These are phyloP conservation scores for Xylophagus ater DNA, from an alignment of 2,888 invertebrate genomes.

Conservation along the genomic window DNA sequence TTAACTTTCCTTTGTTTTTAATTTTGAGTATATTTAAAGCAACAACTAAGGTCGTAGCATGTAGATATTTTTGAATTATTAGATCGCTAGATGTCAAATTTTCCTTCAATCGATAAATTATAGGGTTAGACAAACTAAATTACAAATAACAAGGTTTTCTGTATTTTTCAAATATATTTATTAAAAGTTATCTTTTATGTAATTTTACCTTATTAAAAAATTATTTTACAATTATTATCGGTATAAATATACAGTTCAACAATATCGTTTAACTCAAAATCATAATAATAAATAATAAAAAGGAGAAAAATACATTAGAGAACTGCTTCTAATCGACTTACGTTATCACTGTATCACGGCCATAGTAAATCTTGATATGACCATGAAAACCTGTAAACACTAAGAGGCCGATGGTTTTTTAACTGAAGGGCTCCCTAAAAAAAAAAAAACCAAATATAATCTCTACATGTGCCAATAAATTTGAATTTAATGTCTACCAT, in stretches of 20 bases:
- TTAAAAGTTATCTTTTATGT: conserved; percentile 9
- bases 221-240: conserved; percentile 14
- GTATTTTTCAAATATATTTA: conserved; percentile 6
- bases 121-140: neutral
- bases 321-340: conserved; percentile 1
- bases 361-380: no score
- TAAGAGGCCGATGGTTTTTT: neutral
- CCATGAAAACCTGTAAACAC: neutral
- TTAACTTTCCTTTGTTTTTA: no score
- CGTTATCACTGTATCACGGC: conserved; percentile 1
- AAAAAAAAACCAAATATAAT: neutral
- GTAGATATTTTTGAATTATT: no score
- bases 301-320: neutral
- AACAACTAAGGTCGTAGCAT: no score
- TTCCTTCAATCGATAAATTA: no score
- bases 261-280: conserved; percentile 6
- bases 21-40: no score
- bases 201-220: conserved; percentile 8
- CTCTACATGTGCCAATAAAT: neutral
- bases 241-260: conserved; percentile 14
- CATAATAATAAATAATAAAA: conserved; percentile 10
- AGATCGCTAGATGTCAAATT: no score
- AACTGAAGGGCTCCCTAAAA: neutral
- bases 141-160: neutral
- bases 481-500: conserved; percentile 5